Conservation (phyloP, 2,113 vertebrate genomes). For the Coturnix japonica region DNA sequence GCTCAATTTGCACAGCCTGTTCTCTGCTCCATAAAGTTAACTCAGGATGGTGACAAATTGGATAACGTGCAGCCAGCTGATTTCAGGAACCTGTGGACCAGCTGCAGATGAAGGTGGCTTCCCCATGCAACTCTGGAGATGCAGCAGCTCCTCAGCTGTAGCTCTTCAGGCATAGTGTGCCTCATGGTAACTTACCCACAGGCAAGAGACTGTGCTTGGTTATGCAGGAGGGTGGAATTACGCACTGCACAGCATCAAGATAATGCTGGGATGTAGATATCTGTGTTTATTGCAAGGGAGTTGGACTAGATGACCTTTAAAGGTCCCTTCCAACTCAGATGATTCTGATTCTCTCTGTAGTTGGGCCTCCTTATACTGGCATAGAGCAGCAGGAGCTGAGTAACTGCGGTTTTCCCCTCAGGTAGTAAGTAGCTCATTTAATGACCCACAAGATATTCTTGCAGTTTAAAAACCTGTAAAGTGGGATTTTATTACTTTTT, state of each 20-base stretch:
- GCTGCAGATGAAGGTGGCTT: accelerated
- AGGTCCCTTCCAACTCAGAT: no score
- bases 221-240: neutral
- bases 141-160: neutral
- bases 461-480: neutral
- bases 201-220: neutral
- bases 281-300: no score
- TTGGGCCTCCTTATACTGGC: neutral
- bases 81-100: neutral
- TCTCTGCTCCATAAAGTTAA: neutral
- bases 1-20: neutral
- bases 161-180: neutral
- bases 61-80: neutral
- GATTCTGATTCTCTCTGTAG: no score
- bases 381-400: neutral
- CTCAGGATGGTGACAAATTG: neutral
- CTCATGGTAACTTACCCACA: neutral
- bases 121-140: neutral
- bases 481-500: neutral
- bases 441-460: neutral
- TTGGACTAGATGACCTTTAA: no score
- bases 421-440: neutral
- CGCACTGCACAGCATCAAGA: accelerated
- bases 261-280: neutral
- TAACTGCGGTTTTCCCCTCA: neutral